phyloP scores from a whole-genome alignment of 2,797 vertebrate species.

The Choloepus didactylus region DNA sequence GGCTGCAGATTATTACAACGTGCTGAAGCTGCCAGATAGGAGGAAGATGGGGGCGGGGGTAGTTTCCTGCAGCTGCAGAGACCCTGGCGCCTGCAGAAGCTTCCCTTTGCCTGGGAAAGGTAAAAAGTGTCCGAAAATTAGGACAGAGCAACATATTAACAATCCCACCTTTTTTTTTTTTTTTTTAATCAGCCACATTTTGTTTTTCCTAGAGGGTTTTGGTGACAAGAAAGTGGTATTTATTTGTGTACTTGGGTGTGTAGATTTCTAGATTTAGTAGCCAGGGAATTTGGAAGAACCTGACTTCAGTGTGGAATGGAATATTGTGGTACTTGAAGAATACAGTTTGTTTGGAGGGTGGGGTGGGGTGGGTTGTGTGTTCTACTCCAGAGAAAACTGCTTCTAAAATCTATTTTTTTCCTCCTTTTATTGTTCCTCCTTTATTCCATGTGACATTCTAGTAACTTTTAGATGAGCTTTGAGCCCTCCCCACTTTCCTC shows the following conservation, averaged over 20 bases:
- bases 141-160: neutral
- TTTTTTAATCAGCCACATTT: neutral
- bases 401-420: neutral
- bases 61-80: neutral
- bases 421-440: neutral
- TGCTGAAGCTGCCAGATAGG: neutral
- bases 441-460: neutral
- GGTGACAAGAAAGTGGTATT: neutral
- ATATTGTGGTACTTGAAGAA: neutral
- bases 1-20: slow-evolving; percentile 42
- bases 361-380: neutral
- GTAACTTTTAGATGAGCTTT: neutral
- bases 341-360: neutral
- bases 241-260: neutral
- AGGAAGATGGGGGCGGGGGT: too few species aligned
- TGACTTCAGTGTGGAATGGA: neutral
- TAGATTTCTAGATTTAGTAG: neutral
- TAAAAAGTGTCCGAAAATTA: neutral
- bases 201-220: neutral
- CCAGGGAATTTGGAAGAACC: neutral
- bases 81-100: neutral
- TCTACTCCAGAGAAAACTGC: neutral
- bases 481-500: neutral
- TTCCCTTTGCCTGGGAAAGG: neutral
- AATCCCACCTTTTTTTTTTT: neutral